Base-by-base conservation (phyloP, 2,113 vertebrate species). In the Phaethon lepturus region DNA sequence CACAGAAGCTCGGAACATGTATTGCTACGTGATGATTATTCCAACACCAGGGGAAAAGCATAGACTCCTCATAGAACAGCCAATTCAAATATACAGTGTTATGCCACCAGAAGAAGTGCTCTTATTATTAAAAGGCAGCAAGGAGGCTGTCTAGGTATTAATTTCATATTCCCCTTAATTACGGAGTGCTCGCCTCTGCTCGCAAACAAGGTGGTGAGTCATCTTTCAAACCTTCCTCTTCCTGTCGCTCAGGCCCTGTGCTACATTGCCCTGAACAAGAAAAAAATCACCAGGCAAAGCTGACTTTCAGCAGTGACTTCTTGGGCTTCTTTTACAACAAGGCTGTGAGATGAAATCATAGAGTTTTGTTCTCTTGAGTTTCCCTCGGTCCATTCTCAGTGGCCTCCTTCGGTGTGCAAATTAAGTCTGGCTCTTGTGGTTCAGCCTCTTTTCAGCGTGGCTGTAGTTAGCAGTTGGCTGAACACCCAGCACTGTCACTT, bases 101-200 rank as follows among this genome's bases (percentile, higher is more conserved):
- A 52, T 56, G 68, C 50, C 71, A 90, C 45, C 59, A 86, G 59
- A 80, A 71, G 28, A 87, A 79, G 31, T 62, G 33, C 17, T 77
- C 72, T 90, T 86, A 66, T 82, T 94, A 96, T 95, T 95, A 93
- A 95, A 97, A 95, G 84, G 80, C 60, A 94, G n/a, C 68, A 84
- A 71, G 0, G 4, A 94, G 35, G 45, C 62, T 94, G 50, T 85
- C 66, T 88, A 93, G 59, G 71, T 90, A 92, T 92, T 95, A 76
- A 90, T 95, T 95, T 96, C 63, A 76, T 83, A 62, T 76, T 90
- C 55, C 17, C 29, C 78, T 25, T 92, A 86, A 95, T 95, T 92
- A 86, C 42, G 2, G 5, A 83, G 55, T 42, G 56, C 75, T 85
- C 0, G 1, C 52, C 29, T 92, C 58, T 88, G 84, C 78, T 92